A percentile compares a stretch with the other conserved stretches of the same genome.
These are phyloP conservation scores for Cacoxenus indagator DNA, from an alignment of 2,888 invertebrate species.

Conservation along the genomic window DNA sequence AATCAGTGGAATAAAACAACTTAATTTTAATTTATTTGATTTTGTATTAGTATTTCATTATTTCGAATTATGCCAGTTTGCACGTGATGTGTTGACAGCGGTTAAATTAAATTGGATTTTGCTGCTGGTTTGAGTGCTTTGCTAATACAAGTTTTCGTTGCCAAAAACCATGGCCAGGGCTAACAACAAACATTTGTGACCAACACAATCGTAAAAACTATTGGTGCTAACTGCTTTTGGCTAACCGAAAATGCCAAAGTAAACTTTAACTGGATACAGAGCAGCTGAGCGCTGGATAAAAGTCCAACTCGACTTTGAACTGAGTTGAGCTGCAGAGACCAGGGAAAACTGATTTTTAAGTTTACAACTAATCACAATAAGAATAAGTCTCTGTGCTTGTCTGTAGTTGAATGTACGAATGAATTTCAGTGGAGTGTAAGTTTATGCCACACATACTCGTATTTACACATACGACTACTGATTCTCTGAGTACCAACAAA, in stretches of 20 bases:
- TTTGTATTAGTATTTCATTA: neutral
- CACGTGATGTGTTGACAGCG: neutral
- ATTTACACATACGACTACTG: too few relatives aligned
- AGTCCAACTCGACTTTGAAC: neutral
- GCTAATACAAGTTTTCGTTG: neutral
- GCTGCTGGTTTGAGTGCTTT: neutral
- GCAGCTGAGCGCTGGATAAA: neutral
- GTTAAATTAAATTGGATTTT: neutral
- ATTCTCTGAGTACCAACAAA: too few relatives aligned
- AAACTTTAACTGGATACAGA: neutral
- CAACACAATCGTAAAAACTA: slow-evolving; percentile 2
- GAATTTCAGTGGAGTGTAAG: too few relatives aligned
- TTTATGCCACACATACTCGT: neutral
- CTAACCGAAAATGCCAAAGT: slow-evolving; percentile 5
- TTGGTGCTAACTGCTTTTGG: slow-evolving; percentile 19
- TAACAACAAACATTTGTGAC: neutral
- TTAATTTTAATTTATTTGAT: neutral
- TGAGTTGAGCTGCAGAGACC: neutral
- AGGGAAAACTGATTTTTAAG: neutral
- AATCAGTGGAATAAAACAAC: neutral
- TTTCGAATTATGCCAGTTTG: neutral
- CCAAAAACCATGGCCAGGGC: neutral
- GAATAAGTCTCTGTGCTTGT: too few relatives aligned
- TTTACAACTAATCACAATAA: too few relatives aligned
- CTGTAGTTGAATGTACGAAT: too few relatives aligned